A percentile compares a stretch with the other conserved stretches of the same genome.
Conservation (phyloP, 2,113 vertebrate genomes). For the Phocoena sinus region DNA sequence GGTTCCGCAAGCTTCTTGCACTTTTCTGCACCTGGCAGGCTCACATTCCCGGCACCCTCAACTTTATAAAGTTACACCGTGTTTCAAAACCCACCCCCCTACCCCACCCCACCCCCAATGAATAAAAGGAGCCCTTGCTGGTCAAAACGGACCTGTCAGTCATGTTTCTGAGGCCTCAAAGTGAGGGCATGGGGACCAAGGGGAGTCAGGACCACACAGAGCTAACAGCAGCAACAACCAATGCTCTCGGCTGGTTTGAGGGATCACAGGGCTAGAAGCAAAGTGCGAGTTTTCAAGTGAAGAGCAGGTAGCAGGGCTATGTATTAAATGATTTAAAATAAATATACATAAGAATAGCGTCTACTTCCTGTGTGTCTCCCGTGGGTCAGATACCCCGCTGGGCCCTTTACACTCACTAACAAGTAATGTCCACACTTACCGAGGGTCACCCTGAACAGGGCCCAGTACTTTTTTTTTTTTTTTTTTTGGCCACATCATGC, state of each 20-base stretch:
- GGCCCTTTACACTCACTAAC: neutral
- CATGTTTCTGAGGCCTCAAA: constrained; percentile 7
- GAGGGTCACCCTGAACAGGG: neutral
- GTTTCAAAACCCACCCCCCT: constrained; percentile 62
- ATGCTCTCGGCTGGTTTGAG: neutral
- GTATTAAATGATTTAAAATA: neutral
- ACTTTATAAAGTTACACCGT: constrained; percentile 72
- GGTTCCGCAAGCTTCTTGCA: constrained; percentile 67
- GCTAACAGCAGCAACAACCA: neutral
- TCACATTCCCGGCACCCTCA: constrained; percentile 70
- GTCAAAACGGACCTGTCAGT: constrained; percentile 41
- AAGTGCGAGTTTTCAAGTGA: neutral
- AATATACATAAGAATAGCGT: neutral
- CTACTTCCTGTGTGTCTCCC: neutral
- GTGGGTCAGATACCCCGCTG: neutral
- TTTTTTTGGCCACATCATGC: no score
- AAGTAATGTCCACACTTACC: neutral
- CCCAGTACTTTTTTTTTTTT: no score
- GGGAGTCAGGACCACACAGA: neutral
- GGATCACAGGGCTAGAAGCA: neutral
- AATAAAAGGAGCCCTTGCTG: constrained; percentile 73
- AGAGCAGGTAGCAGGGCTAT: neutral
- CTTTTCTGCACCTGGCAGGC: constrained; percentile 49
- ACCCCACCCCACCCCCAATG: constrained; percentile 60
- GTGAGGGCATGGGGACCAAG: neutral